Evolutionary conservation across 2,888 invertebrate species (phyloP).

Genomic region (Noctua janthe): DNA sequence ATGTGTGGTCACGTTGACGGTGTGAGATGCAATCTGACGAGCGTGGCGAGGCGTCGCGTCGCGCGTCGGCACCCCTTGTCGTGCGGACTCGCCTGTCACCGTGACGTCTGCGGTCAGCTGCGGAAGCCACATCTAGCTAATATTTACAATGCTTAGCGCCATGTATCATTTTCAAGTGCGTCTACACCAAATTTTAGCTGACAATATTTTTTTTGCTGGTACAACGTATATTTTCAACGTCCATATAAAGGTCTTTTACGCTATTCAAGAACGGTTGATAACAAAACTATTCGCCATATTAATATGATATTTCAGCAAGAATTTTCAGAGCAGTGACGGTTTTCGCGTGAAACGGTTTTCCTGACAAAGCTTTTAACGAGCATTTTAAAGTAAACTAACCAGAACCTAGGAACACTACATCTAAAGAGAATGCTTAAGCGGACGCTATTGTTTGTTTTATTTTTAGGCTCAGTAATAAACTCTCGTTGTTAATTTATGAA

Average conservation of each 20-base stretch:
- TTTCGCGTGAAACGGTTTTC: conserved; percentile 36
- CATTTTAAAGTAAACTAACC: conserved; percentile 57
- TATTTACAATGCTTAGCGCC: conserved; percentile 72
- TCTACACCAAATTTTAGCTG: conserved; percentile 72
- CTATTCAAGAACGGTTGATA: conserved; percentile 7
- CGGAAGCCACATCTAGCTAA: conserved; percentile 69
- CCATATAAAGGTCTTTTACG: not conserved
- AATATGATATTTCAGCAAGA: conserved; percentile 35
- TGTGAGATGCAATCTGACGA: conserved; percentile 67
- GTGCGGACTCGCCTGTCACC: conserved; percentile 47
- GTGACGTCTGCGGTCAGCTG: conserved; percentile 67
- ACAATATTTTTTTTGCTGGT: conserved; percentile 67
- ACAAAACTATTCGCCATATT: conserved; percentile 39
- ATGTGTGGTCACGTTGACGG: conserved; percentile 78
- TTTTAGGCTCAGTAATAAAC: conserved; percentile 12
- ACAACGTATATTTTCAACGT: conserved; percentile 53
- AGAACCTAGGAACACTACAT: conserved; percentile 41
- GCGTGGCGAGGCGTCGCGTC: conserved; percentile 40
- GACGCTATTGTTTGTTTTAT: conserved; percentile 14
- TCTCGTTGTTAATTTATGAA: conserved; percentile 11
- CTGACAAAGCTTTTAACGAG: conserved; percentile 58
- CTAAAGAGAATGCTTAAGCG: conserved; percentile 36
- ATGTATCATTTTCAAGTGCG: conserved; percentile 74
- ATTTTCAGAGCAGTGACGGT: conserved; percentile 20
- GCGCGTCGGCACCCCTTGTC: conserved; percentile 43